phyloP scores from a whole-genome alignment of 2,797 vertebrate genomes.

The Acomys russatus region DNA sequence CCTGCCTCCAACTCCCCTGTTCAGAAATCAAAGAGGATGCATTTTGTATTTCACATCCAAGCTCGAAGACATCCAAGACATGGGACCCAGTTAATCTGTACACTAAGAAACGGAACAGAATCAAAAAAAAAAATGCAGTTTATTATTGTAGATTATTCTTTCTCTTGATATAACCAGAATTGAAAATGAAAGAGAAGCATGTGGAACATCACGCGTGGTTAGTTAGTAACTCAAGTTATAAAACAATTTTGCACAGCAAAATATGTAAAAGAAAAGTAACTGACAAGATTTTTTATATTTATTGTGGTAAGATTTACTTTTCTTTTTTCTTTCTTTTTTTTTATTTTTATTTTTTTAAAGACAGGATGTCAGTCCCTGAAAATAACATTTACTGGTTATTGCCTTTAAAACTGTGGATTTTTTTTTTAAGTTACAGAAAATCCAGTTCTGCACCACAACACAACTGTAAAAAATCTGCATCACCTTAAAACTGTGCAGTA shows the following conservation, averaged over 20 bases:
- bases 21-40: conserved; percentile 62
- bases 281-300: conserved; percentile 97
- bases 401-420: conserved; percentile 96
- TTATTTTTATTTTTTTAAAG: conserved; percentile 91
- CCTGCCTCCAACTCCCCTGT: background rate
- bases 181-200: conserved; percentile 97
- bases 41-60: conserved; percentile 55
- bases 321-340: conserved; percentile 91
- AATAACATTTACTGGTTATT: conserved; percentile 98
- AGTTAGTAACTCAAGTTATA: conserved; percentile 96
- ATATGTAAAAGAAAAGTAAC: conserved; percentile 96
- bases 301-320: conserved; percentile 95
- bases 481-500: conserved; percentile 93
- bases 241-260: conserved; percentile 99
- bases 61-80: background rate
- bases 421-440: conserved; percentile 93
- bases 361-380: conserved; percentile 98
- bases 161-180: conserved; percentile 92
- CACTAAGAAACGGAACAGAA: conserved; percentile 91
- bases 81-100: conserved; percentile 87
- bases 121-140: conserved; percentile 90
- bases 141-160: conserved; percentile 94
- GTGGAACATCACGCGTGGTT: conserved; percentile 99
- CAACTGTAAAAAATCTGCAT: conserved; percentile 94
- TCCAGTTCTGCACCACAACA: conserved; percentile 94